Evolutionary conservation across 2,888 invertebrate species (phyloP), one percentile per base, ranked within the genome.

Genomic region (Mythimna vitellina): DNA sequence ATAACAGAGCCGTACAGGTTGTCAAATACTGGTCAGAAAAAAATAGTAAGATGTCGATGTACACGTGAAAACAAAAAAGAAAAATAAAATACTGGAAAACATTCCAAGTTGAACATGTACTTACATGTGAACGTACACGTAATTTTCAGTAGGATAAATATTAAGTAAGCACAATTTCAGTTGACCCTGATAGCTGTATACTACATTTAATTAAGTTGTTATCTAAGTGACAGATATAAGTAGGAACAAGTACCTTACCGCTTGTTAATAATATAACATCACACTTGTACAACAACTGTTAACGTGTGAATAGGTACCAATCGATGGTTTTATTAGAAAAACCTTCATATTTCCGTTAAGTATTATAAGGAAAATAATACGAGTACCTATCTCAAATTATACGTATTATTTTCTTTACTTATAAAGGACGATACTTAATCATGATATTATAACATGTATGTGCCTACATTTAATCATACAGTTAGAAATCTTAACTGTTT

Each of bases 251-350:
- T 60, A 73, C 17, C n/a, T 17, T 10, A 56, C 14, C 22, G 12
- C 38, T 38, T 69, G 49, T 57, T 76, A 29, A 12, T 57, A 51
- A n/a, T 56, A 42, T 64, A 58, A 32, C 73, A 60, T 56, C 56
- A 80, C 46, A 62, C 53, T 58, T 58, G 46, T 35, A 58, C n/a
- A 63, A 65, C 51, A 73, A 78, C 17, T 53, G 35, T 35, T 29
- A 51, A 35, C 51, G 61, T 29, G 14, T 51, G 25, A 64, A 80
- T 57, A 17, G 46, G 46, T 46, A 77, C 53, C 53, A 81, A 76
- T 80, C 61, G 66, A 65, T 76, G 60, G 56, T 62, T 65, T 38
- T 32, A 61, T 75, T 80, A 53, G 61, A 46, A 65, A 42, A 76
- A 64, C 75, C 65, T 74, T 65, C 81, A 65, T 12, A 25, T 46